Base-by-base conservation (phyloP, 1,140 invertebrate species). In the Lepidurus couesii region DNA sequence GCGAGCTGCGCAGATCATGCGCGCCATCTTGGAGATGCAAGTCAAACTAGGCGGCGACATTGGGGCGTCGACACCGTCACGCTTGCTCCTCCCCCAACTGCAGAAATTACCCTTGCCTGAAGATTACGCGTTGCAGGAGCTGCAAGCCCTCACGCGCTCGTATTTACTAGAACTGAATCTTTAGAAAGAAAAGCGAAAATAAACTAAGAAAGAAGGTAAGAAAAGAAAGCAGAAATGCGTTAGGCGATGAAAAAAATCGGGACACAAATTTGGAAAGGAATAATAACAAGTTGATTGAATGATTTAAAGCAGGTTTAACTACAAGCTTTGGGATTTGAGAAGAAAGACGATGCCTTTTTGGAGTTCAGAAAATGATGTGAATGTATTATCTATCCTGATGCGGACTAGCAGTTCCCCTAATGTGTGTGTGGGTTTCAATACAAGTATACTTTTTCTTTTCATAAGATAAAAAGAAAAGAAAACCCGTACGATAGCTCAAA, bases 91-190 rank as follows among this genome's bases (percentile, higher is more conserved):
- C 43, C 84, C 85, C 8, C 83, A 85, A 34, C 84, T 88, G 0
- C 85, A 88, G 44, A 85, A 88, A 26, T 83, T 91, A 75, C 90
- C 90, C 6, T 86, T 91, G 79, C 90, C 90, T 26, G 89, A 90
- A 82, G 90, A 91, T 84, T 91, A 90, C 81, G 85, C 86, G 2
- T 85, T 90, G 74, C 88, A 90, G 81, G 90, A 91, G 82, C 83
- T 91, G 13, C 84, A 86, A 53, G 84, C 85, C 10, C 83, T 89
- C 21, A 83, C 83, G 8, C 80, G 84, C 9, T 81, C 79, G 26
- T 83, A 84, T 76, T 75, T 85, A 79, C 80, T 83, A 77, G 85
- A 86, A 81, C 80, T 83, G 73, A 82, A 74, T 47, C 65, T 80
- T 78, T 78, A 78, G n/a, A 79, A 4, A 34, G 34, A 34, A 34